A percentile compares a stretch with the other conserved stretches of the same genome.
Conservation (phyloP, 2,888 invertebrate genomes). For the Sisyra terminalis region DNA sequence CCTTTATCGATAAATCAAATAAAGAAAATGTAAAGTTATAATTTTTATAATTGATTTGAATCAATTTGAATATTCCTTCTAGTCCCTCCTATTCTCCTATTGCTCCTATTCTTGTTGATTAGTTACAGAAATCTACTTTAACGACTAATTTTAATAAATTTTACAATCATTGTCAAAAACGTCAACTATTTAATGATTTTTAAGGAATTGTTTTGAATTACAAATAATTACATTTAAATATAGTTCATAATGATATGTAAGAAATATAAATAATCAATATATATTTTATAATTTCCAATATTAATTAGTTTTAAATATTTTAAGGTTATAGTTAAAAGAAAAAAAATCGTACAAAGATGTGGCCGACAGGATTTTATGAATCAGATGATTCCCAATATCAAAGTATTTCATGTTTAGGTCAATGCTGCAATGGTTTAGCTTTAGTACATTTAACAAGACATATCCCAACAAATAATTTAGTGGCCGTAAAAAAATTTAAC, state of each 20-base stretch:
- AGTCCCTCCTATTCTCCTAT: too few species aligned
- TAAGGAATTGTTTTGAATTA: neutral
- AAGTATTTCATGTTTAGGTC: conserved; percentile 46
- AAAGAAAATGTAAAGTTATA: too few species aligned
- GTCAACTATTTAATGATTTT: neutral
- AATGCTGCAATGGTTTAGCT: conserved; percentile 52
- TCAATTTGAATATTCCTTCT: too few species aligned
- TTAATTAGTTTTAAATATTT: neutral
- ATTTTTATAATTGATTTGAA: too few species aligned
- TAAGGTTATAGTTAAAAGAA: neutral
- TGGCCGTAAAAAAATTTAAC: conserved; percentile 60
- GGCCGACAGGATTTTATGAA: conserved; percentile 21
- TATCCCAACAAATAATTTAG: conserved; percentile 43
- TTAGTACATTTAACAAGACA: conserved; percentile 55
- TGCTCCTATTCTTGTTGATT: too few species aligned
- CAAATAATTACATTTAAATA: neutral
- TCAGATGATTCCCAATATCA: conserved; percentile 46
- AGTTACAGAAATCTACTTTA: too few species aligned
- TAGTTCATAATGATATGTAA: neutral
- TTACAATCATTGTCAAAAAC: too few species aligned
- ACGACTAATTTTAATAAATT: too few species aligned
- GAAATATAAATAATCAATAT: neutral
- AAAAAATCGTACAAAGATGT: conserved; percentile 11
- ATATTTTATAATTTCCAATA: neutral
- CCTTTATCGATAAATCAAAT: too few species aligned